These are phyloP conservation scores for Eurytoma californica DNA, from an alignment of 2,888 invertebrate species.

Conservation along the genomic window DNA sequence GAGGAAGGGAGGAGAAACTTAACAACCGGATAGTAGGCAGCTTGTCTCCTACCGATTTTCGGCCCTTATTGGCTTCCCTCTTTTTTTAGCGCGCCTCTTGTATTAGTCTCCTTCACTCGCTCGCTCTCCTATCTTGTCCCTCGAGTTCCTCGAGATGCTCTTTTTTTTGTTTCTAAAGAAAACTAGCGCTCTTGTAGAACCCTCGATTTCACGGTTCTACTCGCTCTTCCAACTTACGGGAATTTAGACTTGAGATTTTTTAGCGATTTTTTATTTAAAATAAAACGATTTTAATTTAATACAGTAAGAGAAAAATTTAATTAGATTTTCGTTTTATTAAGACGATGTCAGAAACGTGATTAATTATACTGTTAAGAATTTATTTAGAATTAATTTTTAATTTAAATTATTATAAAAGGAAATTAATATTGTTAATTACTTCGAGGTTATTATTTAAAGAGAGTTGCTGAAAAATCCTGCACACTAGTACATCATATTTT, in stretches of 20 bases:
- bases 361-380: too few species aligned
- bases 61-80: constrained; percentile 12
- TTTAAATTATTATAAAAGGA: too few species aligned
- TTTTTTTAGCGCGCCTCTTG: constrained; percentile 3
- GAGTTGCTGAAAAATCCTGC: too few species aligned
- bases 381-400: too few species aligned
- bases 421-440: too few species aligned
- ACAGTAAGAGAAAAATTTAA: too few species aligned
- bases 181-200: background rate
- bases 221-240: background rate
- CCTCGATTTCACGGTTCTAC: background rate
- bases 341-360: too few species aligned
- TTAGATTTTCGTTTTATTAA: too few species aligned
- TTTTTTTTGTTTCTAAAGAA: background rate
- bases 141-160: constrained; percentile 3
- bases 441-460: too few species aligned
- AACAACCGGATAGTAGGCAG: constrained; percentile 2
- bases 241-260: background rate
- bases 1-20: background rate
- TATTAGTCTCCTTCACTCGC: constrained; percentile 19
- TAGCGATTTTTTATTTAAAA: too few species aligned
- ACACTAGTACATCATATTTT: too few species aligned
- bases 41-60: constrained; percentile 18
- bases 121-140: background rate
- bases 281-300: too few species aligned